A percentile compares a stretch with the other conserved stretches of the same genome.
These are phyloP conservation scores for Hirtodrosophila cameraria DNA, from an alignment of 2,888 invertebrate species.

Conservation along the genomic window DNA sequence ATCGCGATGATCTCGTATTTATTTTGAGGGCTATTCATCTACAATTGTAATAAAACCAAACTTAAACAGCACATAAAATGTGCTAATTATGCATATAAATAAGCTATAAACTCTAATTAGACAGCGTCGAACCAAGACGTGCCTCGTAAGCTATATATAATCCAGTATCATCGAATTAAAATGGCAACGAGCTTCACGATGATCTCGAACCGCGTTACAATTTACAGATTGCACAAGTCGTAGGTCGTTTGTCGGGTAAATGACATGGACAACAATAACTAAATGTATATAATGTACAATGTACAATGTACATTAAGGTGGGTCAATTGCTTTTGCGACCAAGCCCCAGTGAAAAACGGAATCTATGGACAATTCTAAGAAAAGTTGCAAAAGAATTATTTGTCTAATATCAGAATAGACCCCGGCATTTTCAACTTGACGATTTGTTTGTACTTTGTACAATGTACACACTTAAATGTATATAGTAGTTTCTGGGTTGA, in stretches of 20 bases:
- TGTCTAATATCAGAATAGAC: too few species aligned
- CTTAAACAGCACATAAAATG: conserved; percentile 75
- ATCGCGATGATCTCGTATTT: conserved; percentile 31
- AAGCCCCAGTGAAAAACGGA: too few species aligned
- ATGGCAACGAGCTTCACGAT: conserved; percentile 17
- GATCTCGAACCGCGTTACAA: neutral
- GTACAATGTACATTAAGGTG: too few species aligned
- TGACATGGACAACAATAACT: conserved; percentile 5
- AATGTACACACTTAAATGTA: too few species aligned
- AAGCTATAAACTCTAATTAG: conserved; percentile 79
- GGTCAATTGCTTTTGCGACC: too few species aligned
- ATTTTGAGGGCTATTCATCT: conserved; percentile 55
- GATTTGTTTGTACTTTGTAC: too few species aligned
- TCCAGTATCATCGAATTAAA: conserved; percentile 18
- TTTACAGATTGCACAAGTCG: conserved; percentile 3
- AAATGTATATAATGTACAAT: neutral
- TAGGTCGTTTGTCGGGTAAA: conserved; percentile 27
- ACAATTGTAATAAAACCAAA: conserved; percentile 75
- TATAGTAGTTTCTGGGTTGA: conserved; percentile 14
- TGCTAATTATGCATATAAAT: conserved; percentile 72
- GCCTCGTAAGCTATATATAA: conserved; percentile 28
- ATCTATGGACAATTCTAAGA: too few species aligned
- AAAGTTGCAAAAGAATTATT: too few species aligned
- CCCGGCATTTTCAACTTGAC: too few species aligned
- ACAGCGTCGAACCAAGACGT: conserved; percentile 68